Evolutionary conservation across 2,888 invertebrate species (phyloP), one percentile per base, ranked within the genome.

Genomic region (Cephus spinipes): DNA sequence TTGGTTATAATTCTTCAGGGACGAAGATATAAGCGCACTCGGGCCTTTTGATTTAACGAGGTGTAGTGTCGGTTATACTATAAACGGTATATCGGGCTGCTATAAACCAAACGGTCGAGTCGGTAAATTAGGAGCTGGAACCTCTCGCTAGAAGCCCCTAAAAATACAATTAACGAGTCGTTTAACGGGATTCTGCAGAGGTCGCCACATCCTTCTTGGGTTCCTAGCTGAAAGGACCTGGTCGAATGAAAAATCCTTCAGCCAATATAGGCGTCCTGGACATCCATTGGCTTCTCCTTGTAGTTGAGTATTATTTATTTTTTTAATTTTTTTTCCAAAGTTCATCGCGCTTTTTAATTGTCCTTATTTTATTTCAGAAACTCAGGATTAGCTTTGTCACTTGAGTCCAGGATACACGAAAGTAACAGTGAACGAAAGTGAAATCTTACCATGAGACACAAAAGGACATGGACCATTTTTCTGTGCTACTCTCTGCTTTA

Each of bases 141-240:
- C 80, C 82, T 81, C 79, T 76, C 85, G 84, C 81, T 86, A 87
- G 88, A 89, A 87, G 87, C 88, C 86, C 84, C 86, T 87, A 89
- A 89, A 90, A 90, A 89, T 88, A 89, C 89, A 90, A 90, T 90
- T 90, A 90, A 87, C 88, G 83, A 85, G 87, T 87, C 87, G 85
- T 89, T 89, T 88, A 88, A 84, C 87, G 85, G 85, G 83, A 84
- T 85, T 84, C 84, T 86, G 79, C 71, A 73, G 76, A 74, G 79
- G 76, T 79, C 79, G 76, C 79, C 76, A 74, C 76, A 71, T 33
- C 71, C 77, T 77, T 55, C 55, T 55, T 55, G 15, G 23, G 23
- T 1, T 55, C 9, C 55, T 23, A 55, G 23, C 55, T 23, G 0
- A 55, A 55, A 55, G 55, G 23, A 55, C 23, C 55, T 55, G 55